Conservation (phyloP, 35 echinoderm and acorn worm species). For the Diadema setosum region DNA sequence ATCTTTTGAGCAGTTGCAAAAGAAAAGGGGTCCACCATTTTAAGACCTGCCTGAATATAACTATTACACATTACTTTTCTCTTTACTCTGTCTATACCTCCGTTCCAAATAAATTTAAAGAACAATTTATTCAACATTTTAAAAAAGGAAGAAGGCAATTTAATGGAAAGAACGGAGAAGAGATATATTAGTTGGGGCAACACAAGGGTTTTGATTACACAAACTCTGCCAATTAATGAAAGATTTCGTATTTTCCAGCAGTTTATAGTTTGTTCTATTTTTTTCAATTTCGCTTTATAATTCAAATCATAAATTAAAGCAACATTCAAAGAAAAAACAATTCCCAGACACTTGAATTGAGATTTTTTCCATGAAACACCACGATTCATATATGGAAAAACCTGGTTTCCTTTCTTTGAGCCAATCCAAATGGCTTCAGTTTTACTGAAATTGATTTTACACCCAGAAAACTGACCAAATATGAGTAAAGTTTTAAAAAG, state of each 20-base stretch:
- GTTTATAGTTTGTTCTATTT: background rate
- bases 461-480: conserved; percentile 1
- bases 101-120: too few relatives aligned
- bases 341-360: background rate
- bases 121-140: too few relatives aligned
- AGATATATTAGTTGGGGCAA: background rate
- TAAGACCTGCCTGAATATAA: background rate
- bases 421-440: conserved; percentile 7
- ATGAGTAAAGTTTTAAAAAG: conserved; percentile 1
- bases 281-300: background rate
- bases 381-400: background rate
- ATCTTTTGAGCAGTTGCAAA: conserved; percentile 25
- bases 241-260: background rate
- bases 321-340: background rate
- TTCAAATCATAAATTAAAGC: background rate
- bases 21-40: background rate
- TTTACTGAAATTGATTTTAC: background rate
- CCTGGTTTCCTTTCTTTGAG: background rate
- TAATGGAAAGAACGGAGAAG: background rate
- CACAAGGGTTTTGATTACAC: background rate
- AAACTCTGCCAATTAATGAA: background rate
- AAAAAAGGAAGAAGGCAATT: too few relatives aligned
- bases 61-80: background rate
- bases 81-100: background rate
- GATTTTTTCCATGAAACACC: background rate